A percentile compares a stretch with the other conserved stretches of the same genome.
These are phyloP conservation scores for Hemibagrus guttatus DNA, from an alignment of 2,797 vertebrate genomes.

Conservation along the genomic window DNA sequence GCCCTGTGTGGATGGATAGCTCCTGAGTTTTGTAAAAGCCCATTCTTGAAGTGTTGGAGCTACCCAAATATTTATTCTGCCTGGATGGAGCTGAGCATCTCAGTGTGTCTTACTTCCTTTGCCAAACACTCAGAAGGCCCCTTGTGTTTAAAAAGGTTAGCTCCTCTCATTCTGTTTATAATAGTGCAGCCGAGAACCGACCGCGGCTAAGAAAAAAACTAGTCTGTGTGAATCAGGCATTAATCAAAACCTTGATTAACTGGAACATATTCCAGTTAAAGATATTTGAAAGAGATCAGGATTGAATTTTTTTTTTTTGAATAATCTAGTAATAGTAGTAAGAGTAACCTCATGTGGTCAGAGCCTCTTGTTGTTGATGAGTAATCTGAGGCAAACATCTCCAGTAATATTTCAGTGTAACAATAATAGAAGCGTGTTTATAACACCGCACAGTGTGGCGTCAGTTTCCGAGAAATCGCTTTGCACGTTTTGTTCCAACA, in stretches of 20 bases:
- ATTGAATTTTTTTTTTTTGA: neutral
- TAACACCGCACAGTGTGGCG: slow-evolving; percentile 3
- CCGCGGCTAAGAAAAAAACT: slow-evolving; percentile 37
- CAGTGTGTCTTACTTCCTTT: slow-evolving; percentile 55
- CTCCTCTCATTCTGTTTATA: slow-evolving; percentile 54
- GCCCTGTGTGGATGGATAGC: slow-evolving; percentile 28
- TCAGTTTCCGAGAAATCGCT: slow-evolving; percentile 50
- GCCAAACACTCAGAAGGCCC: slow-evolving; percentile 49
- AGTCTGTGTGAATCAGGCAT: slow-evolving; percentile 43
- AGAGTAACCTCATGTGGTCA: neutral
- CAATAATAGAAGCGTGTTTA: slow-evolving; percentile 47
- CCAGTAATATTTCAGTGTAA: slow-evolving; percentile 36
- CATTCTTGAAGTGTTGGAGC: slow-evolving; percentile 56
- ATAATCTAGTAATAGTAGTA: neutral
- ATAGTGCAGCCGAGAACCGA: slow-evolving; percentile 37
- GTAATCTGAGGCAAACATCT: slow-evolving; percentile 8
- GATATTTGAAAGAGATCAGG: neutral
- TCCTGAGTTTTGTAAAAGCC: slow-evolving; percentile 45
- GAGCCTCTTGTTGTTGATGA: slow-evolving; percentile 5
- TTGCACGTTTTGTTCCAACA: slow-evolving; percentile 41
- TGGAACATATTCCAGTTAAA: neutral
- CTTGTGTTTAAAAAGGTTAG: slow-evolving; percentile 55
- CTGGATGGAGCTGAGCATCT: slow-evolving; percentile 49
- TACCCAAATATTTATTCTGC: slow-evolving; percentile 60
- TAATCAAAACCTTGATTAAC: slow-evolving; percentile 48